Base-by-base conservation (phyloP, 2,797 vertebrate genomes). In the Neoniphon sammara region DNA sequence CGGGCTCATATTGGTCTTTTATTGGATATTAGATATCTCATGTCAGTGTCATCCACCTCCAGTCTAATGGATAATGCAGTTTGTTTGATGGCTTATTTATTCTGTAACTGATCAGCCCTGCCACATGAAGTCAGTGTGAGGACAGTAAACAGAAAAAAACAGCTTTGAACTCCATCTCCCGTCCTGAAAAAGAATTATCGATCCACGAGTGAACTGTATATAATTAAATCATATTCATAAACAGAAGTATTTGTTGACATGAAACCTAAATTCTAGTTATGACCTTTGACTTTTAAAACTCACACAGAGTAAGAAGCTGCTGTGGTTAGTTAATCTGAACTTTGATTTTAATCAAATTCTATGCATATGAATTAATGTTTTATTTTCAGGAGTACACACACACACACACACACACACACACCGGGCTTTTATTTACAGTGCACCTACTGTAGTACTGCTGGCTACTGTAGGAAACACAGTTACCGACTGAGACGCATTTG, bases 1-100 rank as follows among this genome's bases (percentile, higher is more conserved):
- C 7, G 4, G 34, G 14, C 42, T 42, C 10, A 42, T 14, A 42
- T 12, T 42, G 39, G 39, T 42, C 39, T 76, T 71, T 55, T 58
- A 75, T 81, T 70, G 64, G 77, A 62, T 14, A 21, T 27, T 1
- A 7, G n/a, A 17, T 2, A 50, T 50, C 47, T 50, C 1, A 0
- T 20, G 49, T 64, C 34, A 60, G 55, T 18, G 57, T 61, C 31
- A 11, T 54, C 62, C 23, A 34, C 52, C 69, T 54, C 30, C 30
- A 11, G n/a, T 25, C 50, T 36, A 25, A 58, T 69, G 70, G 61
- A 52, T 62, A 61, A 4, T 34, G 62, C 54, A 23, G 65, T 44
- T 50, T 59, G 65, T 44, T 50, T 52, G 67, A 70, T 58, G 49
- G 46, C 18, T 15, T 14, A 47, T 23, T 70, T 66, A 55, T 66